Conservation (phyloP, 2,888 invertebrate species). For the Stenoptilia bipunctidactyla region DNA sequence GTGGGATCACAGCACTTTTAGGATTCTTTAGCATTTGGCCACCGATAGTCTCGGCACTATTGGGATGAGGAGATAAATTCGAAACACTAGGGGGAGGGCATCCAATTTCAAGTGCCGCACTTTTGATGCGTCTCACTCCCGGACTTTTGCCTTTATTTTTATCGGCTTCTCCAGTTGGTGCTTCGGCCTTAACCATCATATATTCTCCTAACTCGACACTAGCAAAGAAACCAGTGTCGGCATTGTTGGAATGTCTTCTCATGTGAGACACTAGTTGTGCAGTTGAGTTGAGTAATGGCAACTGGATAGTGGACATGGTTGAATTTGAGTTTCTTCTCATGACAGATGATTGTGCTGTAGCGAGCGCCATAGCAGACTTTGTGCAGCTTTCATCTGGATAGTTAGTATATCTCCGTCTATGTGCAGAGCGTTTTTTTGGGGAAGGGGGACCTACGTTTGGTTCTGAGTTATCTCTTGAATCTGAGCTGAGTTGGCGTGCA, state of each 20-base stretch:
- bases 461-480: slow-evolving; percentile 65
- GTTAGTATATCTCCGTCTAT: slow-evolving; percentile 50
- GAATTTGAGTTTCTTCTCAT: slow-evolving; percentile 74
- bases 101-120: slow-evolving; percentile 78
- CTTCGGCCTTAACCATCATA: slow-evolving; percentile 64
- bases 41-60: slow-evolving; percentile 83
- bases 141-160: slow-evolving; percentile 69
- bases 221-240: slow-evolving; percentile 71
- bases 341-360: slow-evolving; percentile 55
- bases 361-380: slow-evolving; percentile 59
- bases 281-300: slow-evolving; percentile 63
- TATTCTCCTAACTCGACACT: slow-evolving; percentile 65
- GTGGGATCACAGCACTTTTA: slow-evolving; percentile 73
- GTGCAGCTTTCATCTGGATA: slow-evolving; percentile 62
- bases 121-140: slow-evolving; percentile 77
- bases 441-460: slow-evolving; percentile 60
- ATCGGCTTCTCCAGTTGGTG: slow-evolving; percentile 53
- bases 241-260: slow-evolving; percentile 74
- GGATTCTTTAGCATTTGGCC: slow-evolving; percentile 78
- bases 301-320: slow-evolving; percentile 74
- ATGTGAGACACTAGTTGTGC: slow-evolving; percentile 63
- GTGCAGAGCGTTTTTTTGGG: slow-evolving; percentile 49
- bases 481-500: slow-evolving; percentile 64
- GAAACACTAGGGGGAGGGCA: slow-evolving; percentile 78
- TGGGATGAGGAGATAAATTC: slow-evolving; percentile 83